These are phyloP conservation scores for Rosalia funebris DNA, from an alignment of 2,888 invertebrate genomes.

Conservation along the genomic window DNA sequence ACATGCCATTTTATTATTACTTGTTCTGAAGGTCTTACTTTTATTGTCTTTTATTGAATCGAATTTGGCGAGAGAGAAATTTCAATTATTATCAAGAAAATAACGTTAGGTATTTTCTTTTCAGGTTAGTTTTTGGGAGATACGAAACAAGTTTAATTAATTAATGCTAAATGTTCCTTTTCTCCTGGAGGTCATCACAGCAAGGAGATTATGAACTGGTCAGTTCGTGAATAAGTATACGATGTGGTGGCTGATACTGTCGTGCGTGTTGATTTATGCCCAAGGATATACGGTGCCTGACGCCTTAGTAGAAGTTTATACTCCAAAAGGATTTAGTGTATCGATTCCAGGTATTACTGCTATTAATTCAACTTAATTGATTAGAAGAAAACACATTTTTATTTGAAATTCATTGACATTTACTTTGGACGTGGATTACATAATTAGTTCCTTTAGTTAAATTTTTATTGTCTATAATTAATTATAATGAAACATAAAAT, in stretches of 20 bases:
- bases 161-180: background rate
- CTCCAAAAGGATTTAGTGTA: constrained; percentile 70
- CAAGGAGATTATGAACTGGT: background rate
- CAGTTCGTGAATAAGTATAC: background rate
- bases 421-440: too few species aligned
- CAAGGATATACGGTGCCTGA: constrained; percentile 63
- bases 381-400: background rate
- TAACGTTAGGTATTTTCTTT: too few species aligned
- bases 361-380: too few species aligned
- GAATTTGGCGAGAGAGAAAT: too few species aligned
- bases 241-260: constrained; percentile 22
- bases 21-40: too few species aligned
- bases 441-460: too few species aligned
- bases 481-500: too few species aligned
- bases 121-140: background rate
- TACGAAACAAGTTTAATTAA: constrained; percentile 21
- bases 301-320: constrained; percentile 69
- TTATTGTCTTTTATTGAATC: too few species aligned
- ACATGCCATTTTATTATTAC: too few species aligned
- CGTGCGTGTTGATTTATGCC: constrained; percentile 14
- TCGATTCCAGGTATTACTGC: constrained; percentile 74
- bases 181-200: constrained; percentile 12
- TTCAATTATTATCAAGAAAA: too few species aligned
- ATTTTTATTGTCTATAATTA: too few species aligned
- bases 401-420: too few species aligned